A percentile compares a stretch with the other conserved stretches of the same genome.
Conservation (phyloP, 2,797 vertebrate genomes). For the Tokudaia muenninki region DNA sequence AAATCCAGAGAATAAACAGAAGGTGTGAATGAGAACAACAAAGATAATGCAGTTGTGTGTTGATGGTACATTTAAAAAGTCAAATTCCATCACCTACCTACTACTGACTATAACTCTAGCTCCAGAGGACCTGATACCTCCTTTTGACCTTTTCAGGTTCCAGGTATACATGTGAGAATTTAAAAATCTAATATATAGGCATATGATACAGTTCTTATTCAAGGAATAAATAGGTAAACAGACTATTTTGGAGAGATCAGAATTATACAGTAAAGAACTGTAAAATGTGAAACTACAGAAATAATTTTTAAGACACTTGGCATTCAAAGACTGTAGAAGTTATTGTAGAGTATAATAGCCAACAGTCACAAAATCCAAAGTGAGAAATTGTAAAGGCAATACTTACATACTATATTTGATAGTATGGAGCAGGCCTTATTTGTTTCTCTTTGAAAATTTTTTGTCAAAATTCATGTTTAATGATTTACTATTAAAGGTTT, state of each 20-base stretch:
- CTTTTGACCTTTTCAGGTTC: background rate
- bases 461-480: slow-evolving; percentile 30
- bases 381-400: background rate
- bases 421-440: background rate
- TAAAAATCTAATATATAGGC: background rate
- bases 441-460: background rate
- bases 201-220: background rate
- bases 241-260: background rate
- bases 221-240: background rate
- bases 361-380: background rate
- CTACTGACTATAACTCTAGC: background rate
- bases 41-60: background rate
- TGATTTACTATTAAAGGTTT: slow-evolving; percentile 37
- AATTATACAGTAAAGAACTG: background rate
- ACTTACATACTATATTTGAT: background rate
- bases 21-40: background rate
- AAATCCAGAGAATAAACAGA: background rate
- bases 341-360: background rate
- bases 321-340: slow-evolving; percentile 55
- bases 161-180: background rate
- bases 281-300: background rate
- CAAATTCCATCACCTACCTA: background rate
- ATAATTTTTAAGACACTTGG: background rate
- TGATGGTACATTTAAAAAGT: slow-evolving; percentile 10
- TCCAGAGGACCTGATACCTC: background rate